Conservation (phyloP, 2,113 vertebrate species). For the Struthidea cinerea region DNA sequence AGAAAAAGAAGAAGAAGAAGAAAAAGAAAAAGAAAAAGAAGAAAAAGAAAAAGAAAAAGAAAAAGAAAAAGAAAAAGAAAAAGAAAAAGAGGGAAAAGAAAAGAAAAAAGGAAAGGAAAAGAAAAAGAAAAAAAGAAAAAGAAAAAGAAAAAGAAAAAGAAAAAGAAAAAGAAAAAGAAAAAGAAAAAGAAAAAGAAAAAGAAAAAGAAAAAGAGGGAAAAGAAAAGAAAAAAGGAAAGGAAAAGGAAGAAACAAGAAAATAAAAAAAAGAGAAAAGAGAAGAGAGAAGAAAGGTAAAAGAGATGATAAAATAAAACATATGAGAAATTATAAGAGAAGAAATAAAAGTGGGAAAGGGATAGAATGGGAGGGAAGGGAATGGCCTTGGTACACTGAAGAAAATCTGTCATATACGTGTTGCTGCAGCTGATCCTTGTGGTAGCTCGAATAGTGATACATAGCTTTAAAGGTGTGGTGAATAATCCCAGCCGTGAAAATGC, state of each 20-base stretch:
- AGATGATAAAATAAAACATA: background rate
- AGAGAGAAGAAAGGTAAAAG: background rate
- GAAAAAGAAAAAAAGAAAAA: background rate
- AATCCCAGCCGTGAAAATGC: background rate
- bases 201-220: background rate
- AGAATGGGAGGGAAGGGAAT: background rate
- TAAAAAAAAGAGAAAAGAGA: background rate
- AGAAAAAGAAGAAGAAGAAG: too few species aligned
- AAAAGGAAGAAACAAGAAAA: background rate
- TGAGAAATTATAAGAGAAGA: background rate
- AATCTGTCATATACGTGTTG: background rate
- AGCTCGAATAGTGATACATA: fast-evolving
- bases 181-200: too few species aligned
- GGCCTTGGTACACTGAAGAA: background rate
- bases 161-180: too few species aligned
- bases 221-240: background rate
- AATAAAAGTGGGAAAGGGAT: too few species aligned
- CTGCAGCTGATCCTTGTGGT: background rate
- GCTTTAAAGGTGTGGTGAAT: background rate
- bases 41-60: background rate
- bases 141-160: too few species aligned
- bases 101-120: background rate
- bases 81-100: background rate
- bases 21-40: too few species aligned
- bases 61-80: background rate